These are phyloP conservation scores for Zapornia atra DNA, from an alignment of 2,113 vertebrate species.

Conservation along the genomic window DNA sequence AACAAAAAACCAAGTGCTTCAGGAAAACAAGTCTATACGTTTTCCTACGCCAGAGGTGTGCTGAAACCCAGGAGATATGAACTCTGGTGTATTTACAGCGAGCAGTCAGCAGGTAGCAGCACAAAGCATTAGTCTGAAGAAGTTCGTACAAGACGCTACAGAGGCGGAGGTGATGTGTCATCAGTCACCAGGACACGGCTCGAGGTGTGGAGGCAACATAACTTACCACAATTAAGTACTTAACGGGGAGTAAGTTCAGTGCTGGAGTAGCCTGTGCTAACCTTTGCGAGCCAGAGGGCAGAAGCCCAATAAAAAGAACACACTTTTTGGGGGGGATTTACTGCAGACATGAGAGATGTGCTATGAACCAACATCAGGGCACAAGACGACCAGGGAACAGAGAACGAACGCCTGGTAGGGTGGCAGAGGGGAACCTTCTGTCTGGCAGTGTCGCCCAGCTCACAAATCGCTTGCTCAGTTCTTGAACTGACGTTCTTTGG, in stretches of 20 bases:
- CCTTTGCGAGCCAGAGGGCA: not conserved
- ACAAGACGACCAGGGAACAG: not conserved
- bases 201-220: not conserved
- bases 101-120: slow-evolving; percentile 32
- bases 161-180: not conserved
- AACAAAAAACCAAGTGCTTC: not conserved
- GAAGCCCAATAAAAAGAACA: not conserved
- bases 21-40: not conserved
- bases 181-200: not conserved
- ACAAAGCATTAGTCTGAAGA: not conserved
- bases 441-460: not conserved
- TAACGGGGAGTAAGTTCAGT: not conserved
- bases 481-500: not conserved
- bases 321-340: not conserved
- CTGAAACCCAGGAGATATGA: not conserved
- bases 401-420: not conserved
- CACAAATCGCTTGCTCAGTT: not conserved
- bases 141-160: not conserved
- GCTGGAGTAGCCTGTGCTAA: not conserved
- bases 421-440: not conserved
- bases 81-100: not conserved
- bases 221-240: not conserved
- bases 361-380: not conserved
- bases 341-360: not conserved
- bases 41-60: not conserved